Base-by-base conservation (phyloP, 2,888 invertebrate genomes). In the Apoda limacodes region DNA sequence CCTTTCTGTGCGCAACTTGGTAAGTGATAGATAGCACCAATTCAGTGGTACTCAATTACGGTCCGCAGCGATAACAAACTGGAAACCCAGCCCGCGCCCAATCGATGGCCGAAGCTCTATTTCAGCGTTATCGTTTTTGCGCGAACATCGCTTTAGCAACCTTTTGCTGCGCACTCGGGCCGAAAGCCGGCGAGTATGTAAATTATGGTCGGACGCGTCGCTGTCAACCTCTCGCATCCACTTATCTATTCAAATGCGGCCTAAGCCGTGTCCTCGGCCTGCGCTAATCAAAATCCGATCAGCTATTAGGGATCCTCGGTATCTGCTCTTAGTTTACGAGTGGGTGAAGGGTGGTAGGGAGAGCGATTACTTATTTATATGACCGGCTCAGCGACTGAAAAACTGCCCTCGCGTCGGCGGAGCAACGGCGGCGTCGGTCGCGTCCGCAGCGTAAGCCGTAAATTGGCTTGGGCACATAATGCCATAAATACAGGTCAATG, bases 201-300 rank as follows among this genome's bases (percentile, higher is more conserved):
- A 80, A 81, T 81, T 71, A 78, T 76, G 75, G 74, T 72, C 74
- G 71, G 76, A 71, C 63, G 61, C 69, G 66, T 71, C 63, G 61
- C 69, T 66, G 55, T 67, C 69, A 72, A 67, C 69, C 72, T 70
- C 71, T 64, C 67, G 64, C 68, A 68, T 70, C 70, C 74, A 74
- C 78, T 80, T 80, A 81, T 81, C 80, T 81, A 81, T 81, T 81
- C 78, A 80, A 81, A 80, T 80, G 78, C 68, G 68, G 68, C 67
- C 64, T 63, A 65, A 62, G 65, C 59, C 64, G 71, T 71, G 68
- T 71, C 71, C 72, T 71, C 68, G 74, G 74, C 69, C 78, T 65
- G 60, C 71, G 80, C 75, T 80, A 76, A 78, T 80, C 78, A 78
- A 78, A 80, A 78, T 75, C 78, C 78, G 78, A 80, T 80, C 78